A percentile compares a stretch with the other conserved stretches of the same genome.
Conservation (phyloP, 2,888 invertebrate species). For the Frankliniella intonsa region DNA sequence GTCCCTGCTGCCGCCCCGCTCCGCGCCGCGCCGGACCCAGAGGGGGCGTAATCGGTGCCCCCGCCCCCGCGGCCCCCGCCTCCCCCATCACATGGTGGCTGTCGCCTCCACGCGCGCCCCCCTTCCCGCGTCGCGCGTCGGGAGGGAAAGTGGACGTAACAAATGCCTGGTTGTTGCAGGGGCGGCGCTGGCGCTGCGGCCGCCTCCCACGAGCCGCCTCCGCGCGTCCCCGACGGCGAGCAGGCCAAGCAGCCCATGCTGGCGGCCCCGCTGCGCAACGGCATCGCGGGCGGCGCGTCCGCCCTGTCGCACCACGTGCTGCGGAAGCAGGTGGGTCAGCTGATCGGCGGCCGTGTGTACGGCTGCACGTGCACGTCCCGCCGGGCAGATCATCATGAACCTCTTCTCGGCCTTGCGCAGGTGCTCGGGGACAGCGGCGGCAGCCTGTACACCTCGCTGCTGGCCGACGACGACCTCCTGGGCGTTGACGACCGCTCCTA, state of each 20-base stretch:
- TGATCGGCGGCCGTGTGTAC: no score
- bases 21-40: no score
- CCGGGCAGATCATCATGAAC: no score
- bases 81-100: no score
- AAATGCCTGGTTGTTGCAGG: not conserved
- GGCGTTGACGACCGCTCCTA: conserved; percentile 54
- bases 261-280: not conserved
- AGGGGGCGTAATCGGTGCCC: no score
- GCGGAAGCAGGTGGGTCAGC: conserved; percentile 40
- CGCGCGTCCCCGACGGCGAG: not conserved
- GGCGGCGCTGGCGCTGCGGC: not conserved
- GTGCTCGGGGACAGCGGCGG: conserved; percentile 36
- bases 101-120: not conserved
- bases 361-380: no score
- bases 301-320: conserved; percentile 43
- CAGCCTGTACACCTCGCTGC: conserved; percentile 42
- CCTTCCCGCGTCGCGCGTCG: not conserved
- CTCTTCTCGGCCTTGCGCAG: not conserved
- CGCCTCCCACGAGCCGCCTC: not conserved
- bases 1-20: no score
- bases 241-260: not conserved
- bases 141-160: not conserved
- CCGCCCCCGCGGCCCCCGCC: no score
- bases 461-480: conserved; percentile 36
- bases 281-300: conserved; percentile 35